phyloP scores from a whole-genome alignment of 2,888 invertebrate species.

The Tetrapedia diversipes region DNA sequence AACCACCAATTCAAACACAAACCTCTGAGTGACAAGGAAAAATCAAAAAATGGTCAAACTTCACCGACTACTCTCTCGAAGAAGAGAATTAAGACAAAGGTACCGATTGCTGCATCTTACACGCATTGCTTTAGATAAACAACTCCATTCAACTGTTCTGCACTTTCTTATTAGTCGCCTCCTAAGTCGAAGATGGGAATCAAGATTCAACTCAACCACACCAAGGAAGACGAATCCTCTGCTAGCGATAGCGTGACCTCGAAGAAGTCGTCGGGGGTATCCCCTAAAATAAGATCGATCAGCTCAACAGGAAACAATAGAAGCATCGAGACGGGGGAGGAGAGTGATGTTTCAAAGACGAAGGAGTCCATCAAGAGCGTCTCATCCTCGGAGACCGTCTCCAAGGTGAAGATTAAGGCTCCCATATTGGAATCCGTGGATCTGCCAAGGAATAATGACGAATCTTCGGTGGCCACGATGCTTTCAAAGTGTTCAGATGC shows the following conservation, averaged over 20 bases:
- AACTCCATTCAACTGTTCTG: background rate
- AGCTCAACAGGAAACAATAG: background rate
- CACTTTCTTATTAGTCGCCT: background rate
- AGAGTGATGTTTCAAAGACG: background rate
- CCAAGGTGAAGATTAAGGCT: background rate
- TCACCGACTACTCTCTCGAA: too few species aligned
- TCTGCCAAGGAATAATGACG: background rate
- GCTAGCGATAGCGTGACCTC: background rate
- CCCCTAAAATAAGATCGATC: background rate
- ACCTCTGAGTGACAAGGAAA: background rate
- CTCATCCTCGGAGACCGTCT: background rate
- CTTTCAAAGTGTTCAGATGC: constrained; percentile 1
- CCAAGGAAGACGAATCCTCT: background rate
- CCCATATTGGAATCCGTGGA: background rate
- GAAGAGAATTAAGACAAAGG: constrained; percentile 3
- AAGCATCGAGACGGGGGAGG: background rate
- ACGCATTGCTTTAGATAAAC: background rate
- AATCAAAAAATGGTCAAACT: background rate
- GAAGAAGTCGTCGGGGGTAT: background rate
- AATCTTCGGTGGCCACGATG: constrained; percentile 1
- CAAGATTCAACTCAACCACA: background rate
- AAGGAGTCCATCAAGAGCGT: background rate
- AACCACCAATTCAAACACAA: background rate
- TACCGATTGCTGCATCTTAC: constrained; percentile 6
- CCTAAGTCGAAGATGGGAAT: background rate